Evolutionary conservation across 2,888 invertebrate genomes (phyloP).

Genomic region (Eristalis pertinax): DNA sequence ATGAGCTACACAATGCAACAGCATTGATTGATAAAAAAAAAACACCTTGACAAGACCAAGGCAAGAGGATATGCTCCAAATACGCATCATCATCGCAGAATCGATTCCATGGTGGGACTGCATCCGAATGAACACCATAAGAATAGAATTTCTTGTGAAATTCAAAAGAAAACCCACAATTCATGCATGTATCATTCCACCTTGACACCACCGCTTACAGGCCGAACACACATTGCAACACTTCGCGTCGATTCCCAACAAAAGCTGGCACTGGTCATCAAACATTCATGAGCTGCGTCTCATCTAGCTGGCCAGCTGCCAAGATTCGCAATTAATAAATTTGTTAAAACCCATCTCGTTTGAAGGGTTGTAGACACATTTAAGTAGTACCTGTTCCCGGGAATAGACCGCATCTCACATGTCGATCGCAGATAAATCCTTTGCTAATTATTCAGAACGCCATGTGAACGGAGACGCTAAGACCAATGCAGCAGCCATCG

Average conservation of each 20-base stretch:
- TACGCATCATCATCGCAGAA: too few species aligned
- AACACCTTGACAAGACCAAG: too few species aligned
- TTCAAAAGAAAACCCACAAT: not conserved
- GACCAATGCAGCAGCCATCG: not conserved
- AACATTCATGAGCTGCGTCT: not conserved
- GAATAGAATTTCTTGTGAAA: not conserved
- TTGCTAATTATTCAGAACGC: slow-evolving; percentile 44
- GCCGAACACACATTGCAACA: not conserved
- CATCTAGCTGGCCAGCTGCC: not conserved
- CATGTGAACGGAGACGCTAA: slow-evolving; percentile 7
- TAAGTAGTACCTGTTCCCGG: slow-evolving; percentile 58
- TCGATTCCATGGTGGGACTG: too few species aligned
- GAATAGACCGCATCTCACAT: slow-evolving; percentile 46
- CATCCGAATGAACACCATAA: not conserved
- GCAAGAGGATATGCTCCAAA: too few species aligned
- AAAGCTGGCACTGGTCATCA: not conserved
- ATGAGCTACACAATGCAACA: too few species aligned
- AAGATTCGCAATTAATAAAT: slow-evolving; percentile 46
- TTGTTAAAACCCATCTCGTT: slow-evolving; percentile 56
- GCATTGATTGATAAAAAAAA: too few species aligned
- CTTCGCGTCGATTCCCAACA: not conserved
- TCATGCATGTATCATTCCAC: not conserved
- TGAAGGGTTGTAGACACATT: slow-evolving; percentile 65
- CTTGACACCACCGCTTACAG: not conserved
- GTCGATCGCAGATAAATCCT: slow-evolving; percentile 51